A percentile compares a stretch with the other conserved stretches of the same genome.
Conservation (phyloP, 2,888 invertebrate genomes). For the Drosophila ezoana region DNA sequence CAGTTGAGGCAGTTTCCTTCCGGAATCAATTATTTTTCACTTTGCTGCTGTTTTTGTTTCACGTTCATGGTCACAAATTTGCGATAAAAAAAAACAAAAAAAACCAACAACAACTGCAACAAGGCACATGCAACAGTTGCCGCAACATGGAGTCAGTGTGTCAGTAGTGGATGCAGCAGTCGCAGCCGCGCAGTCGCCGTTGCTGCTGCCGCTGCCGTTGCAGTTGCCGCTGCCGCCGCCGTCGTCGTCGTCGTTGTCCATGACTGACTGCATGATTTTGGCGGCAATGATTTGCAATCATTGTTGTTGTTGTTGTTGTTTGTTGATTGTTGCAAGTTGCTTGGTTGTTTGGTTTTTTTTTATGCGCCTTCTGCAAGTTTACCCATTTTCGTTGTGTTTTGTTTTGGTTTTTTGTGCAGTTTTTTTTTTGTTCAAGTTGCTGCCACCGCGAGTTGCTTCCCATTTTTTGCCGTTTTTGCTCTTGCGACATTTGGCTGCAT, state of each 20-base stretch:
- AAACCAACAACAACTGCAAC: constrained; percentile 14
- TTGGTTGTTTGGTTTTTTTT: constrained; percentile 17
- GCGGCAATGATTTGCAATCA: constrained; percentile 40
- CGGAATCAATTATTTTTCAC: constrained; percentile 84
- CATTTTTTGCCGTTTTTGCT: constrained; percentile 53
- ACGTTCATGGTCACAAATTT: constrained; percentile 72
- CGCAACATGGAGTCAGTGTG: constrained; percentile 48
- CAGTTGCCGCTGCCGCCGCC: not conserved
- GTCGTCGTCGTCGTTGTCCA: constrained; percentile 37
- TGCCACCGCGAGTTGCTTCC: constrained; percentile 50
- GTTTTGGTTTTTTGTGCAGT: constrained; percentile 17
- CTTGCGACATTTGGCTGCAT: constrained; percentile 48
- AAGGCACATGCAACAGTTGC: constrained; percentile 45
- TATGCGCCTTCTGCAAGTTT: constrained; percentile 42
- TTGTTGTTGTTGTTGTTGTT: constrained; percentile 29
- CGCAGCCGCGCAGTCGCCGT: constrained; percentile 26
- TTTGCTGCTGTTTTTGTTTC: constrained; percentile 63
- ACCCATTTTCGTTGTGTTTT: constrained; percentile 27
- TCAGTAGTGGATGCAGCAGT: constrained; percentile 49
- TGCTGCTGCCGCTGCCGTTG: constrained; percentile 12
- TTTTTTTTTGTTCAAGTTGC: constrained; percentile 13
- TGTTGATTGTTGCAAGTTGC: constrained; percentile 33
- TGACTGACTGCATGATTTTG: constrained; percentile 51
- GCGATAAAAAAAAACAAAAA: constrained; percentile 19
- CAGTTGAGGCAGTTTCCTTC: constrained; percentile 84